phyloP scores from a whole-genome alignment of 2,797 vertebrate species.

The Eutrigla gurnardus region DNA sequence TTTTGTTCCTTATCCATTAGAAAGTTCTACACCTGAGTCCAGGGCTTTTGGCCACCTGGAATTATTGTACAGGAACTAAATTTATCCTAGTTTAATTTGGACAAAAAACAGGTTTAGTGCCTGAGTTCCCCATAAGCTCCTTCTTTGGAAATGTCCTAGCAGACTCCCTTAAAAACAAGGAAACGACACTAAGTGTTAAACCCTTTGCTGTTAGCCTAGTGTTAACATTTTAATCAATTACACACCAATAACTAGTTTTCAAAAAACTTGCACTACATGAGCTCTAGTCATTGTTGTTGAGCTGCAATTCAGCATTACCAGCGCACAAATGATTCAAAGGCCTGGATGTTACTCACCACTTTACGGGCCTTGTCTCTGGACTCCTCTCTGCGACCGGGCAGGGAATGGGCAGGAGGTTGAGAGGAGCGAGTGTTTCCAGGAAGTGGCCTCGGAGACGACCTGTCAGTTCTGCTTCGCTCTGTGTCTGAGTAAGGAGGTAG shows the following conservation, averaged over 20 bases:
- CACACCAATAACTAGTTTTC: neutral
- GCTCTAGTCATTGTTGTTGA: slow-evolving; percentile 4
- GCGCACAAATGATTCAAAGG: neutral
- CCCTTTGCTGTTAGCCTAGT: slow-evolving; percentile 16
- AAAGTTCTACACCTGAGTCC: neutral
- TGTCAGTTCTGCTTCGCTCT: slow-evolving; percentile 79
- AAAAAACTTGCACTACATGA: neutral
- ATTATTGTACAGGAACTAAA: neutral
- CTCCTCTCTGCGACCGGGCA: slow-evolving; percentile 85
- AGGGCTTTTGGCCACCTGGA: neutral
- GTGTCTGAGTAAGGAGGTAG: slow-evolving; percentile 88
- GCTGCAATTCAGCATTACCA: neutral
- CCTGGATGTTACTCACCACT: slow-evolving; percentile 85
- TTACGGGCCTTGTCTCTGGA: slow-evolving; percentile 89
- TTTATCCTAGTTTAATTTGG: neutral
- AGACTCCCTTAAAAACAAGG: neutral
- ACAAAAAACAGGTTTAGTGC: neutral
- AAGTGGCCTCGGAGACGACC: slow-evolving; percentile 75
- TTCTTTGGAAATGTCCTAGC: neutral
- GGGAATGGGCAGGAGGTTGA: slow-evolving; percentile 66
- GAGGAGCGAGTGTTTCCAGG: slow-evolving; percentile 78
- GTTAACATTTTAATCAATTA: slow-evolving; percentile 16
- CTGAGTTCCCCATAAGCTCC: neutral
- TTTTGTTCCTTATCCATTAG: neutral
- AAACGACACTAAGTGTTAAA: slow-evolving; percentile 1